Evolutionary conservation across 2,888 invertebrate genomes (phyloP), one percentile per base, ranked within the genome.

Genomic region (Cyaniris semiargus): DNA sequence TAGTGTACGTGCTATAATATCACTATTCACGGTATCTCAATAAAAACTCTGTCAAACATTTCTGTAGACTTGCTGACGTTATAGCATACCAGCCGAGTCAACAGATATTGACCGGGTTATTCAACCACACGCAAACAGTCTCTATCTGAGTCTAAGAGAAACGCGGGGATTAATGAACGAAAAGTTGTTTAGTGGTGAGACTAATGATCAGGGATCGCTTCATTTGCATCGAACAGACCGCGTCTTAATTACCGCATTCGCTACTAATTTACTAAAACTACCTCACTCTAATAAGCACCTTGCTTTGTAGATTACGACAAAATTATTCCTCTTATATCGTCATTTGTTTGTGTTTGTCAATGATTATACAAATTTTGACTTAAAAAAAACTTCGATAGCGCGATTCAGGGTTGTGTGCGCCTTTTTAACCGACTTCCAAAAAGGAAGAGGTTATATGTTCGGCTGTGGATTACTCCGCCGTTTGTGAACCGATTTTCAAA

Each of bases 201-300:
- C 92, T 91, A 88, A 86, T 80, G 93, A 93, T 93, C 90, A 89
- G 84, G 90, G 90, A 90, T 90, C 88, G 87, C 84, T 90, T 93
- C 92, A 94, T 94, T 93, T 93, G 92, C 94, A 94, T 93, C 86
- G 87, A 93, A 94, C 93, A 93, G 88, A 86, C 89, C 87, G 86
- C 83, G 85, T 89, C 91, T 93, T 93, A 92, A 93, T 93, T 92
- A 93, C 92, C 89, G 90, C 84, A 91, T 89, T 92, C 92, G 92
- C 90, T 90, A 93, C 92, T 92, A 93, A 93, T 92, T 91, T 91
- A 90, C 85, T 88, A 90, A 90, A 90, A 90, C 83, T 84, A 15
- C 27, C 66, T 31, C 13, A 27, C 60, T 27, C 15, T 66, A 66
- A 21, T 60, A 60, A 10, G 10, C 8, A 13, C 44, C 44, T 44